Conservation (phyloP, 2,888 invertebrate genomes). For the Mimachlamys varia region DNA sequence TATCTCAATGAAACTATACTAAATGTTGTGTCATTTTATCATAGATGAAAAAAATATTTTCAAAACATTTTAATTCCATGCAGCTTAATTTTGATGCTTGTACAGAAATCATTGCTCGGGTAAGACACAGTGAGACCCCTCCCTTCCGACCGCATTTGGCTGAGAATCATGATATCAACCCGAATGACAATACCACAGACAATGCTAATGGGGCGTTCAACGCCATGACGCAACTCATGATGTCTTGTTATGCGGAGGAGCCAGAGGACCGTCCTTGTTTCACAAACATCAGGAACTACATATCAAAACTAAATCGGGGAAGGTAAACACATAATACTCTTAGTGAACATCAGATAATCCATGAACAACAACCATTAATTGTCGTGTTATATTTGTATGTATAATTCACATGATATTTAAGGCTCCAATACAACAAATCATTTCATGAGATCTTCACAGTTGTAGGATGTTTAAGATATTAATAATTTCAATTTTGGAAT, state of each 20-base stretch:
- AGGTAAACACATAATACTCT: conserved; percentile 48
- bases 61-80: no score
- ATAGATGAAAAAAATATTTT: no score
- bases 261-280: conserved; percentile 63
- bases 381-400: no score
- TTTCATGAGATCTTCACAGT: no score
- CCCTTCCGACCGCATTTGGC: conserved; percentile 60
- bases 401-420: no score
- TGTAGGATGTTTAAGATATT: no score
- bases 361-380: no score
- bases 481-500: no score
- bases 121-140: conserved; percentile 52
- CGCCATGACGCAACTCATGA: conserved; percentile 55
- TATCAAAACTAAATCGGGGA: conserved; percentile 48
- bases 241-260: conserved; percentile 65
- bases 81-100: neutral
- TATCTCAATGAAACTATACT: no score
- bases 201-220: conserved; percentile 40
- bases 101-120: conserved; percentile 62
- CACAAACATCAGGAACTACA: conserved; percentile 54
- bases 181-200: neutral
- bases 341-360: no score
- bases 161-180: neutral
- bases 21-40: no score
- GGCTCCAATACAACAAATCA: no score